phyloP scores from a whole-genome alignment of 1,140 invertebrate species.

The Belonocnema kinseyi region DNA sequence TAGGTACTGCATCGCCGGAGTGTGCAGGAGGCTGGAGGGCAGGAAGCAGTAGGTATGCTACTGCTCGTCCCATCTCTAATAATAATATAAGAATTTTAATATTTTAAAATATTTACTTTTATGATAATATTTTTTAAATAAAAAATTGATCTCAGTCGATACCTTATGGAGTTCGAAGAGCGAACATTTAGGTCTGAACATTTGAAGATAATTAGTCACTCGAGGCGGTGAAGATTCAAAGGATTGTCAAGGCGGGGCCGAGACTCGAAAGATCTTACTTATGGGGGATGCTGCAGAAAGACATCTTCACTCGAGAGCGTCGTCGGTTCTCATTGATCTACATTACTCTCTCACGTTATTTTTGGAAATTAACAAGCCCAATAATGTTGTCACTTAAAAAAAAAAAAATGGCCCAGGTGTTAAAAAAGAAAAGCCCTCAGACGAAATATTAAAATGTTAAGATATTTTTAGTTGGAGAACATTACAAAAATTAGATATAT shows the following conservation, averaged over 20 bases:
- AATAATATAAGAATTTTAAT: too few species aligned
- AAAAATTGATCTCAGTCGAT: too few species aligned
- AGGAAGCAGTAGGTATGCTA: too few species aligned
- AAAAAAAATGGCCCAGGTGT: background rate
- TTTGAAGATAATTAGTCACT: conserved; percentile 20
- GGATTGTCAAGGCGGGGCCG: conserved; percentile 64
- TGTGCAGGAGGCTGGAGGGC: too few species aligned
- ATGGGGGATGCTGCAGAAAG: conserved; percentile 41
- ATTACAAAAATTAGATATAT: too few species aligned
- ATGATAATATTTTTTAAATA: too few species aligned
- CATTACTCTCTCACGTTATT: conserved; percentile 38
- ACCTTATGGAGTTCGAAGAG: background rate
- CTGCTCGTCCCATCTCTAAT: too few species aligned
- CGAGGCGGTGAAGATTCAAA: conserved; percentile 62
- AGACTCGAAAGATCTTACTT: conserved; percentile 37
- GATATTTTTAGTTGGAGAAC: background rate
- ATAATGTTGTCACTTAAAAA: background rate
- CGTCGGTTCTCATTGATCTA: conserved; percentile 60
- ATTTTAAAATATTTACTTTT: too few species aligned
- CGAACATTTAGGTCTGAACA: background rate
- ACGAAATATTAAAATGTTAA: conserved; percentile 7
- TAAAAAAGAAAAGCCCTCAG: background rate
- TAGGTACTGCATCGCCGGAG: too few species aligned
- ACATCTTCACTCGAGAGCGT: conserved; percentile 34
- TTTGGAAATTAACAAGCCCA: conserved; percentile 13